Percentiles rank a stretch among this genome's conserved stretches.
Conservation (phyloP, 1,140 invertebrate genomes). For the Physella acuta region DNA sequence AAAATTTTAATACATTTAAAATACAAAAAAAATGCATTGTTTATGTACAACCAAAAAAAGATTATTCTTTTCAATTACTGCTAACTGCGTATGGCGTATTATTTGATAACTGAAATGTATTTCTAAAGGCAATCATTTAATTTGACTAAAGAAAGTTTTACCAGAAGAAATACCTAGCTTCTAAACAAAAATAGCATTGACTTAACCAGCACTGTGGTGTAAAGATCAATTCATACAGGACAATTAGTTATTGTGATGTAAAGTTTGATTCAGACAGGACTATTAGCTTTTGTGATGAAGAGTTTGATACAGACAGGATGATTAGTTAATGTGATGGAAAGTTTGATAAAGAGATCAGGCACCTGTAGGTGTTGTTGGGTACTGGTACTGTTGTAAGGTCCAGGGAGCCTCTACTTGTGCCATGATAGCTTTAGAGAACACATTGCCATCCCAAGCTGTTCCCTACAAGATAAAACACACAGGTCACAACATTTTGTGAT, state of each 20-base stretch:
- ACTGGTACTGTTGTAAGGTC: slow-evolving; percentile 62
- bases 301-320: too few species aligned
- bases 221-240: too few species aligned
- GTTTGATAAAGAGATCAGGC: not conserved
- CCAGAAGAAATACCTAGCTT: too few species aligned
- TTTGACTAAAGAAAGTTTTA: too few species aligned
- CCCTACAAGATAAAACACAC: slow-evolving; percentile 35
- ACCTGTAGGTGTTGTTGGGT: slow-evolving; percentile 62
- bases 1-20: not conserved
- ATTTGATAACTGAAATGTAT: slow-evolving; percentile 1
- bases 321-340: not conserved
- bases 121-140: not conserved
- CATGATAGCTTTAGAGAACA: not conserved
- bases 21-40: not conserved
- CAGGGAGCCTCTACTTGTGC: slow-evolving; percentile 71
- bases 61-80: not conserved
- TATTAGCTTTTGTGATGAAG: too few species aligned
- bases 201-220: not conserved
- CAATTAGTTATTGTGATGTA: too few species aligned
- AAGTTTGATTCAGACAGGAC: too few species aligned
- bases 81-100: not conserved
- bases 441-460: slow-evolving; percentile 33
- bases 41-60: not conserved
- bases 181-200: not conserved
- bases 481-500: not conserved